A percentile compares a stretch with the other conserved stretches of the same genome.
Conservation (phyloP, 2,797 vertebrate species). For the Macropodus opercularis region DNA sequence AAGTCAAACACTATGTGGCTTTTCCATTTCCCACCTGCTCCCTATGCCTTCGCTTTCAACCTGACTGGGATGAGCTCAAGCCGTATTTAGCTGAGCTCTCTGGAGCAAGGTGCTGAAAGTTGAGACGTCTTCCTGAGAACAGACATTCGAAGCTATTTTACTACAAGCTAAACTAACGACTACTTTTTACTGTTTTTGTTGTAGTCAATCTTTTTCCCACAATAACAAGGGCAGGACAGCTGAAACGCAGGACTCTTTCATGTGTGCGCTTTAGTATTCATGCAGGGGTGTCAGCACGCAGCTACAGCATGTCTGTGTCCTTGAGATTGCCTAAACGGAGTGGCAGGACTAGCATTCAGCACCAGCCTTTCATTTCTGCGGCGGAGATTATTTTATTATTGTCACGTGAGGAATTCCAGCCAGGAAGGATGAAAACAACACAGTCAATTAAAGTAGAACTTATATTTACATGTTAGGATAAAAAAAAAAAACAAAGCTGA, state of each 20-base stretch:
- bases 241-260: constrained; percentile 69
- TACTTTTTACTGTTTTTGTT: constrained; percentile 46
- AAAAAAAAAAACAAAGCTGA: no score
- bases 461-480: no score
- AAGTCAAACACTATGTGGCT: constrained; percentile 11
- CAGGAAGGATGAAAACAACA: constrained; percentile 43
- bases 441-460: constrained; percentile 49
- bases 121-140: constrained; percentile 31
- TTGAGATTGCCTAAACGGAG: constrained; percentile 76
- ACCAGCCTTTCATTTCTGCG: constrained; percentile 62
- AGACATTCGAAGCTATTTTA: constrained; percentile 52
- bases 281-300: constrained; percentile 65
- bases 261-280: constrained; percentile 76
- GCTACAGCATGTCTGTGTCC: constrained; percentile 75
- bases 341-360: constrained; percentile 50
- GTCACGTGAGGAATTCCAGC: constrained; percentile 48
- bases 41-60: constrained; percentile 26
- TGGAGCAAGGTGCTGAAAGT: constrained; percentile 50
- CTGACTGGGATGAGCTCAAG: constrained; percentile 32
- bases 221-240: constrained; percentile 62
- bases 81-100: constrained; percentile 32
- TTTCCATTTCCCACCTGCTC: constrained; percentile 40
- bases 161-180: constrained; percentile 61
- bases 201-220: constrained; percentile 60
- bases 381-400: constrained; percentile 18